Evolutionary conservation across 1,140 invertebrate species (phyloP), one percentile per base, ranked within the genome.

Genomic region (Euborellia annulipes): DNA sequence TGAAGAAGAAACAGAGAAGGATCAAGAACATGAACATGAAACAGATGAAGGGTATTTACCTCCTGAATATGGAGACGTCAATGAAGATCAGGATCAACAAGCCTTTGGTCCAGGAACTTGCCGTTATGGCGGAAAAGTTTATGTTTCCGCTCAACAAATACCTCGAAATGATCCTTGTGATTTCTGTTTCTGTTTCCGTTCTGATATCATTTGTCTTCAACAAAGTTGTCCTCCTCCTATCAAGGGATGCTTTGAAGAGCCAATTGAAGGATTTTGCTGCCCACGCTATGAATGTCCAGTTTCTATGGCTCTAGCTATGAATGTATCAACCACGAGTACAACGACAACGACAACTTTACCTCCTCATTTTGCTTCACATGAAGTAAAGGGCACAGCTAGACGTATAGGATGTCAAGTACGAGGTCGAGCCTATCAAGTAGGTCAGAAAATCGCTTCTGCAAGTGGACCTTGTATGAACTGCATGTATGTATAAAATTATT

Each of bases 171-270:
- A 94, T 68, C 86, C 89, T 21, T 94, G 90, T 59, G 88, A 93
- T 58, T 94, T 93, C 70, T 94, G 90, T 64, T 94, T 94, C 78
- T 94, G 90, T 70, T 94, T 93, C 71, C 75, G 89, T 63, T 88
- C 87, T 59, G 90, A 93, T 58, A 92, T 94, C 51, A 93, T 94
- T 52, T 94, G 90, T 55, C 66, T 94, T 36, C 88, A 93, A 64
- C 90, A 94, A 61, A 89, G 85, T 56, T 94, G 90, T 66, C 90
- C 90, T 41, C 88, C 88, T 21, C 90, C 90, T 38, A 90, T 92
- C 52, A 75, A 79, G 34, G 82, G 82, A 22, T 94, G 90, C 57
- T 81, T 82, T 58, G 84, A 91, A 62, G 88, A 92, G 65, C 79
- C 84, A 4, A 93, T 94, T 53, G 73, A 75, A 58, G 89, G 89